A percentile compares a stretch with the other conserved stretches of the same genome.
Conservation (phyloP, 2,113 vertebrate species). For the Coreoperca whiteheadi region DNA sequence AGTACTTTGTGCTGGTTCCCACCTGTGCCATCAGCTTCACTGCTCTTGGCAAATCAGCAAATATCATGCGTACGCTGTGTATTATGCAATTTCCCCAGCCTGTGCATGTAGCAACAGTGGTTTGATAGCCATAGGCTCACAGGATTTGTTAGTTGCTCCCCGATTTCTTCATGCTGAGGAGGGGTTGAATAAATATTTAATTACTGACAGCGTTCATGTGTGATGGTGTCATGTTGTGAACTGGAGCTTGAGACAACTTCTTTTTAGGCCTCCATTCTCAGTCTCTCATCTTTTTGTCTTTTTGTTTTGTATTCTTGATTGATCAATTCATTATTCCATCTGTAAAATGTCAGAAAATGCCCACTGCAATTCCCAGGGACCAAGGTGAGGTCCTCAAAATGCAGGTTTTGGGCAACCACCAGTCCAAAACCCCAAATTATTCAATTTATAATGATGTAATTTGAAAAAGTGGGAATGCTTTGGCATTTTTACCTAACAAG, state of each 20-base stretch:
- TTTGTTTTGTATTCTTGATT: no score
- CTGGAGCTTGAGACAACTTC: not conserved
- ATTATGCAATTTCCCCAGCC: constrained; percentile 23
- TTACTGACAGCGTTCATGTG: constrained; percentile 16
- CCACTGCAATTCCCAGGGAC: not conserved
- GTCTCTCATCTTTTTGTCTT: not conserved
- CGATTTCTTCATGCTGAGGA: constrained; percentile 17
- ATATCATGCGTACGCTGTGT: constrained; percentile 16
- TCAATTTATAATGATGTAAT: not conserved
- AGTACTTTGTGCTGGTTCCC: not conserved
- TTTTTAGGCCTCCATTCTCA: not conserved
- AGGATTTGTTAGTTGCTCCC: not conserved
- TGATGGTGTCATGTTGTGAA: constrained; percentile 3
- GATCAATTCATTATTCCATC: not conserved
- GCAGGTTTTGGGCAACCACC: not conserved
- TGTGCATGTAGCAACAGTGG: constrained; percentile 4
- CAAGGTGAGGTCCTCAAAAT: no score
- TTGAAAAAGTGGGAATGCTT: not conserved
- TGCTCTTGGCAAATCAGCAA: constrained; percentile 22
- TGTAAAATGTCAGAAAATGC: not conserved
- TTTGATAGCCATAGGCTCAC: not conserved
- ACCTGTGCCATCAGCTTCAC: not conserved
- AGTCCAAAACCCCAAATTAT: not conserved
- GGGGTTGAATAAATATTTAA: constrained; percentile 45
- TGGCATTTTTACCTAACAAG: not conserved